Evolutionary conservation across 2,113 vertebrate genomes (phyloP), one percentile per base, ranked within the genome.

Genomic region (Pygoscelis antarcticus): DNA sequence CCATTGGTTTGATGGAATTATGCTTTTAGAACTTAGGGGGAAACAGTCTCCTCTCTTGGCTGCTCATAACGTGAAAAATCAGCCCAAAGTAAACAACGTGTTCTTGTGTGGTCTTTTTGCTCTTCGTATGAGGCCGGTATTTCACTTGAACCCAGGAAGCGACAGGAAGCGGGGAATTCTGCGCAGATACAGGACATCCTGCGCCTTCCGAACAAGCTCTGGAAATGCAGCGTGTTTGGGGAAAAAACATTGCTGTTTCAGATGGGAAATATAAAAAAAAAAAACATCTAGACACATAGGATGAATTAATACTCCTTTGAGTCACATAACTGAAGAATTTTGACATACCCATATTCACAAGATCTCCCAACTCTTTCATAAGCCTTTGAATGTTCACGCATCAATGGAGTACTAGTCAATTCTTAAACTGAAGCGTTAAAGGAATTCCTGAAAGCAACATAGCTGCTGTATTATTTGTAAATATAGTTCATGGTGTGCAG

Each of bases 41-140:
- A 96, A 96, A 92, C 34, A 81, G 38, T 68, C 71, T 94, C 70
- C 74, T 92, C 36, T 70, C 88, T 83, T 84, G 72, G 76, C 83
- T 94, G 70, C 60, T 90, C 20, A 1, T 38, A 54, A 94, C 65
- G 72, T 74, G 86, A 96, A 95, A 90, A 95, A 93, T 40, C 76
- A 57, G 42, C 78, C 78, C 74, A 91, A 90, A 95, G 85, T 95
- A 97, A 97, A 97, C 95, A 97, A 89, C 54, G 90, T 87, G 92
- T 87, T 77, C 87, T 92, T 85, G 93, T 94, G 96, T 94, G 94
- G 91, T 97, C 95, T 83, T 92, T 79, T 82, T 93, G 62, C 94
- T 96, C 40, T 69, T 80, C 64, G 32, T 23, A 51, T 1, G 23
- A 79, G 46, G 92, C 68, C 87, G 74, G 61, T 87, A 64, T 93